A percentile compares a stretch with the other conserved stretches of the same genome.
These are phyloP conservation scores for Molanna angustata DNA, from an alignment of 2,888 invertebrate species.

Conservation along the genomic window DNA sequence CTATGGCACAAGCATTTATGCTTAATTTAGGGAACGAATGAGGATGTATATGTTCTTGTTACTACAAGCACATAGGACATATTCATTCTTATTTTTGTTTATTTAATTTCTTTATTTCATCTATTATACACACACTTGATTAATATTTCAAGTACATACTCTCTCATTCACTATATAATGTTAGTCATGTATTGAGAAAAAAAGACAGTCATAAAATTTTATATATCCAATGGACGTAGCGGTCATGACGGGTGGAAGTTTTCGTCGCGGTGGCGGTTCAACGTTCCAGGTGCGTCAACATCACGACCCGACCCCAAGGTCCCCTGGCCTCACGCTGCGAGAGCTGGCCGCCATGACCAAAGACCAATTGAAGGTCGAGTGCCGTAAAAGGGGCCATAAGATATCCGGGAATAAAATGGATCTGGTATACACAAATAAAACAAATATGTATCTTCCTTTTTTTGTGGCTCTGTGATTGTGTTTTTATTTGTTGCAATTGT, in stretches of 20 bases:
- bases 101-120: too few relatives aligned
- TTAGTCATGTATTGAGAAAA: too few relatives aligned
- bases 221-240: neutral
- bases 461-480: neutral
- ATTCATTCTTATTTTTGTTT: too few relatives aligned
- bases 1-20: too few relatives aligned
- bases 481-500: neutral
- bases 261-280: constrained; percentile 27
- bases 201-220: too few relatives aligned
- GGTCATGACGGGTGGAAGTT: constrained; percentile 27
- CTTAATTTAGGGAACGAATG: too few relatives aligned
- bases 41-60: too few relatives aligned
- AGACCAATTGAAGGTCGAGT: constrained; percentile 66
- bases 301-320: constrained; percentile 18
- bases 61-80: too few relatives aligned
- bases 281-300: constrained; percentile 19
- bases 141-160: too few relatives aligned
- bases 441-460: too few relatives aligned
- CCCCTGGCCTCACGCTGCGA: constrained; percentile 38
- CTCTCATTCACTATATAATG: too few relatives aligned
- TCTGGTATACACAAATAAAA: constrained; percentile 56
- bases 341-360: constrained; percentile 61
- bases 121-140: too few relatives aligned
- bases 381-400: constrained; percentile 67
- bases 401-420: constrained; percentile 67